Base-by-base conservation (phyloP, 2,797 vertebrate genomes). In the Glyptemys insculpta region DNA sequence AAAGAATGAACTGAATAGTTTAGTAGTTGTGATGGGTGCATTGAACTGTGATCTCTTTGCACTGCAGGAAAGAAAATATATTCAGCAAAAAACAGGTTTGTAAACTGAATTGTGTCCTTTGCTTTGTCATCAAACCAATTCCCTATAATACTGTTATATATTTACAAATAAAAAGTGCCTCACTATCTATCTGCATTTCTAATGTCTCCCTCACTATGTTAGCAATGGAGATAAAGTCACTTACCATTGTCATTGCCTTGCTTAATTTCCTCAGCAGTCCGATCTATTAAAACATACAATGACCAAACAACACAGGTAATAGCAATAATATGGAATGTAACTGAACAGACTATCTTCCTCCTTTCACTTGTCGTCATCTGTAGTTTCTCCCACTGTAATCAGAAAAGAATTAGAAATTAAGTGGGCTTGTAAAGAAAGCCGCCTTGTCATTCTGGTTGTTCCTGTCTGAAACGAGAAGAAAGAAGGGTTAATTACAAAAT, bases 291-390 rank as follows among this genome's bases (percentile, higher is more conserved):
- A 41, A 99, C 98, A 79, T 99, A 99, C 97, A 99, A 91, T 15
- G 99, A 99, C 99, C 99, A 99, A 94, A 99, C 98, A 95, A 99
- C 99, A 81, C 99, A 99, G 74, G 98, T 98, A 97, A 99, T 98
- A 2, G 99, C 99, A 87, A 99, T 99, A 87, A 99, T 96, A 41
- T 99, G 99, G 98, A 99, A 99, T 3, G 99, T 98, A 96, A 99
- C 99, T 0, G 99, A 99, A 96, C 99, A 99, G 97, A 99, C 98
- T 95, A 99, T 99, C 98, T 99, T 99, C 91, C 99, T 99, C 92
- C 99, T 99, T 96, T 99, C 99, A 2, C 98, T 98, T 65, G 98
- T 99, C 49, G 99, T 98, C 99, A 99, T 99, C 98, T 99, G 99
- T 86, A 99, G 98, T 96, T 98, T 99, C 97, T 99, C 99, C 99